A percentile compares a stretch with the other conserved stretches of the same genome.
These are phyloP conservation scores for Ammospiza caudacuta DNA, from an alignment of 2,113 vertebrate genomes.

Conservation along the genomic window DNA sequence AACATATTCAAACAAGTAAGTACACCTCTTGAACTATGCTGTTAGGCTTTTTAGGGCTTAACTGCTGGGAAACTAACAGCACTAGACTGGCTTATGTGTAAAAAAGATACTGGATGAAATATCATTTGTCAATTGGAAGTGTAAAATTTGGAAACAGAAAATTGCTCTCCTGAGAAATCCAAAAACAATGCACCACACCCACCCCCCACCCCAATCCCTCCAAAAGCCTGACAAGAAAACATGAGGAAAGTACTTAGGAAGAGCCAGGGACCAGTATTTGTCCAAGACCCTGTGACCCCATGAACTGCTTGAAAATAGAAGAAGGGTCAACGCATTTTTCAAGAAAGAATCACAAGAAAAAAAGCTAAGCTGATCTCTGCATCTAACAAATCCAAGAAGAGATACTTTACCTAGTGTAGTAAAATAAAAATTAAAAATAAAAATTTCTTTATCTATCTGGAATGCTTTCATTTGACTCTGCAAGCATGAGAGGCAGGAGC, in stretches of 20 bases:
- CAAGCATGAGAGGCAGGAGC: neutral
- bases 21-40: neutral
- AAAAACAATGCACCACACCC: neutral
- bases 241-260: neutral
- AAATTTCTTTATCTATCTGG: neutral
- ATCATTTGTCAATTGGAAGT: neutral
- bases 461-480: neutral
- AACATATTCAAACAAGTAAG: neutral
- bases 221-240: neutral
- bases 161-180: neutral
- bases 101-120: neutral
- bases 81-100: neutral
- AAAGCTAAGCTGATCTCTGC: neutral
- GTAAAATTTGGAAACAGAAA: constrained; percentile 24
- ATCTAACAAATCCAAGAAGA: neutral
- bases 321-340: neutral
- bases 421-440: neutral
- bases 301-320: neutral
- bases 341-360: neutral
- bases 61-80: neutral
- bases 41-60: neutral
- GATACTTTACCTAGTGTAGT: neutral
- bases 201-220: neutral
- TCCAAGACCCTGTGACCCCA: neutral
- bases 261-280: neutral